Evolutionary conservation across 1,140 invertebrate genomes (phyloP).

Genomic region (Zophobas atratus): DNA sequence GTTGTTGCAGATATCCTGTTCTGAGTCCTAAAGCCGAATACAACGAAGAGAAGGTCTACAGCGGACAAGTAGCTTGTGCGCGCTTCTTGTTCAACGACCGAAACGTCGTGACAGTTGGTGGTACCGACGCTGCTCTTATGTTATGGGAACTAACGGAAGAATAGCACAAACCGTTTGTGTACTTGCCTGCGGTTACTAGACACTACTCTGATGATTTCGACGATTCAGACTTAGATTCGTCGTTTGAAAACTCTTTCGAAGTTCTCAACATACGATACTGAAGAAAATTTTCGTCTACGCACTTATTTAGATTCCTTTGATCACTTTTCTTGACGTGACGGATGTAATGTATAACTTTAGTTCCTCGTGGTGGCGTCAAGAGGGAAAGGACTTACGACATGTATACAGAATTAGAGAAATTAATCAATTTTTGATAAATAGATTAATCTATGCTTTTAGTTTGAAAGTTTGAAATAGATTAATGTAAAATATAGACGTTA

Average conservation of each 20-base stretch:
- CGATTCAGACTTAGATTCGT: conserved; percentile 59
- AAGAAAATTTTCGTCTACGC: conserved; percentile 16
- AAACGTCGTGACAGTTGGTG: conserved; percentile 89
- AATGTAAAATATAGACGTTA: conserved; percentile 1
- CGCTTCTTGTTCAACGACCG: conserved; percentile 90
- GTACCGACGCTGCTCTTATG: conserved; percentile 93
- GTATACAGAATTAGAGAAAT: no score
- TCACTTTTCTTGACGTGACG: not conserved
- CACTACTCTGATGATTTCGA: conserved; percentile 52
- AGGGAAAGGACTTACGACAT: not conserved
- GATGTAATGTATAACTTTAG: not conserved
- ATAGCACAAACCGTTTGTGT: conserved; percentile 69
- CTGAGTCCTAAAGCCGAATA: conserved; percentile 88
- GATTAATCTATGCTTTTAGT: conserved; percentile 13
- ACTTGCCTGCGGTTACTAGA: conserved; percentile 53
- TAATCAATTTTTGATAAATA: not conserved
- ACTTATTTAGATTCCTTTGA: conserved; percentile 16
- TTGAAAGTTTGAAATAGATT: not conserved
- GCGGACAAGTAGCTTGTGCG: conserved; percentile 86
- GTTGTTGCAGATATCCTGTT: conserved; percentile 81
- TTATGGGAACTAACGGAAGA: conserved; percentile 92
- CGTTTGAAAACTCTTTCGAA: conserved; percentile 60
- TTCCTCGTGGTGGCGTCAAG: conserved; percentile 3
- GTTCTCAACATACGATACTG: conserved; percentile 59
- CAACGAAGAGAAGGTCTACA: conserved; percentile 91